A percentile compares a stretch with the other conserved stretches of the same genome.
Evolutionary conservation across 2,113 vertebrate species (phyloP).

Genomic region (Erpornis zantholeuca): DNA sequence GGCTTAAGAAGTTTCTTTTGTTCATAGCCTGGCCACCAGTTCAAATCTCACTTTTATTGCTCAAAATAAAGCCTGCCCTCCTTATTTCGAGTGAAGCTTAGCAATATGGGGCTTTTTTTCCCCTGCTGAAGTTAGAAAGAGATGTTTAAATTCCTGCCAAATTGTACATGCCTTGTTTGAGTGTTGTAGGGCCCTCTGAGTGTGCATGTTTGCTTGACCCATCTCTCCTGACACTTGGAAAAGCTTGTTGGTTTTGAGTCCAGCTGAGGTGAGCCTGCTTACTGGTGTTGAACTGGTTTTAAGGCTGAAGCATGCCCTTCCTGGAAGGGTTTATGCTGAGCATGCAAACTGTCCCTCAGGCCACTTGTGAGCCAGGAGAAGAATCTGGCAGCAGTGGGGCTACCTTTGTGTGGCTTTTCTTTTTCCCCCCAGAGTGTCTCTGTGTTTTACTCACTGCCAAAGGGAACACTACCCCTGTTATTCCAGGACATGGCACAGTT

Average conservation of each 20-base stretch:
- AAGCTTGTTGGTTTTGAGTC: neutral
- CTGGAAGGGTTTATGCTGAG: constrained; percentile 16
- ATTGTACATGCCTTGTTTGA: neutral
- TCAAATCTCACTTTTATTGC: neutral
- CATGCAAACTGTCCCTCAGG: neutral
- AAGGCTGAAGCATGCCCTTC: neutral
- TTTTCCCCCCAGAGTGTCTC: accelerated
- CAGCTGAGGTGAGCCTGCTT: neutral
- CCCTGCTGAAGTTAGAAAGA: neutral
- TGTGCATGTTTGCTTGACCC: neutral
- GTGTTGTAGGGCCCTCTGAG: neutral
- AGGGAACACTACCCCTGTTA: neutral
- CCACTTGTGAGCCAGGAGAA: neutral
- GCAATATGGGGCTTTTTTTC: neutral
- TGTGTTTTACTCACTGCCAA: neutral
- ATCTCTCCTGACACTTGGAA: neutral
- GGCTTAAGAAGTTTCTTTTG: neutral
- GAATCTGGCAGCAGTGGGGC: neutral
- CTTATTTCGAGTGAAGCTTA: neutral
- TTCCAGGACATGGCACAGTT: neutral
- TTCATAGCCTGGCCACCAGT: neutral
- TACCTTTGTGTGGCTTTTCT: neutral
- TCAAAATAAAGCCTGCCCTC: neutral
- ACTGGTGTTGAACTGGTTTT: neutral
- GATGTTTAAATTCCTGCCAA: neutral